Percentiles rank a stretch among this genome's conserved stretches.
phyloP scores from a whole-genome alignment of 2,888 invertebrate genomes.

The Pyrrhosoma nymphula region DNA sequence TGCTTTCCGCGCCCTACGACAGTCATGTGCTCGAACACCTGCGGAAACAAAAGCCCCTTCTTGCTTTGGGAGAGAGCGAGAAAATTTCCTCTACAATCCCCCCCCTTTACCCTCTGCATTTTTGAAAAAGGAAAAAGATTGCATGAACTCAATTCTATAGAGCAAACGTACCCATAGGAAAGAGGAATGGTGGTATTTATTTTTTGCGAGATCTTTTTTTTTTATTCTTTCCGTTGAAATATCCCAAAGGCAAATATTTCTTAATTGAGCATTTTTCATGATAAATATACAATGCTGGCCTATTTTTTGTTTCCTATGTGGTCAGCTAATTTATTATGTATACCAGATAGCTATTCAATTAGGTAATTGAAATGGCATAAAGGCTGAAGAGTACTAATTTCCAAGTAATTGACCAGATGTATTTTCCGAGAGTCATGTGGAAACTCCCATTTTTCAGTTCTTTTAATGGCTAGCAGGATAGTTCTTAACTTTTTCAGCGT shows the following conservation, averaged over 20 bases:
- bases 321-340: too few species aligned
- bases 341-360: too few species aligned
- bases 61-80: neutral
- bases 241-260: neutral
- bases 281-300: too few species aligned
- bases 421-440: too few species aligned
- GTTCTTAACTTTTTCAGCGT: too few species aligned
- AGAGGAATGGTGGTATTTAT: neutral
- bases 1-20: neutral
- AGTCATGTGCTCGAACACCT: neutral
- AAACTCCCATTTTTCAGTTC: too few species aligned
- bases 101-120: neutral
- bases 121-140: neutral
- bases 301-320: neutral
- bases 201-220: neutral
- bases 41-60: conserved; percentile 1
- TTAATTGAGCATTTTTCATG: neutral
- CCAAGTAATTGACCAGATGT: too few species aligned
- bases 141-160: too few species aligned
- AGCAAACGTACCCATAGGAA: neutral
- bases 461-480: too few species aligned
- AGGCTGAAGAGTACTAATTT: too few species aligned
- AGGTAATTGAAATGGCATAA: too few species aligned
- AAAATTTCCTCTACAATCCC: neutral
- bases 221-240: too few species aligned